Base-by-base conservation (phyloP, 2,797 vertebrate species). In the Lagocephalus sceleratus region DNA sequence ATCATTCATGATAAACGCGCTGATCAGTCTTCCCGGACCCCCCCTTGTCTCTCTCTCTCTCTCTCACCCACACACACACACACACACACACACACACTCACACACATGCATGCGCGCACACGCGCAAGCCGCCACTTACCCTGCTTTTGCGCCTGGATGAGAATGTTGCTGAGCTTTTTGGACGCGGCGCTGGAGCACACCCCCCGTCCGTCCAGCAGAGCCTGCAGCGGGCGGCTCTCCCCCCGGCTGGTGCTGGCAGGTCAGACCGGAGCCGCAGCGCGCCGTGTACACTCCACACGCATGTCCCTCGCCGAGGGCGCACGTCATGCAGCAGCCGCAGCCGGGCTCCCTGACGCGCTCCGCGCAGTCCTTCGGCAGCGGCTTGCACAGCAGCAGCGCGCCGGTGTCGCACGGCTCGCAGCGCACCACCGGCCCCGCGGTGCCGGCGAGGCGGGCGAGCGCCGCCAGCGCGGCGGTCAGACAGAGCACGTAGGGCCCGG, bases 291-390 rank as follows among this genome's bases (percentile, higher is more conserved):
- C 91, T 63, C 95, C 95, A 83, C 96, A 98, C 25, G 84, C 66
- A 47, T 88, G 88, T 41, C 94, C 93, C 51, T 80, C 76, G 4
- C 57, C 81, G 56, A 95, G 87, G 52, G 95, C 94, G 84, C 96
- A 98, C 56, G 95, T 95, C 87, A 90, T 68, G 87, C 96, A 98
- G 88, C 96, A 98, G 77, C 96, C 94, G 73, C 95, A 98, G 68
- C 94, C 94, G 0, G 95, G 93, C 83, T 98, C 95, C 48, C 90
- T 87, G 63, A 94, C 91, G 61, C 78, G 72, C 79, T 97, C 95
- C 4, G 85, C 51, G 83, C 95, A 97, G 63, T 91, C 90, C 42
- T 84, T 70, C 26, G 88, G 85, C 78, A 93, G 82, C 5, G 94
- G 93, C 72, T 89, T 92, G 89, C 95, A 97, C 71, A 91, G 93